phyloP scores from a whole-genome alignment of 2,113 vertebrate species.

The Aldabrachelys gigantea region DNA sequence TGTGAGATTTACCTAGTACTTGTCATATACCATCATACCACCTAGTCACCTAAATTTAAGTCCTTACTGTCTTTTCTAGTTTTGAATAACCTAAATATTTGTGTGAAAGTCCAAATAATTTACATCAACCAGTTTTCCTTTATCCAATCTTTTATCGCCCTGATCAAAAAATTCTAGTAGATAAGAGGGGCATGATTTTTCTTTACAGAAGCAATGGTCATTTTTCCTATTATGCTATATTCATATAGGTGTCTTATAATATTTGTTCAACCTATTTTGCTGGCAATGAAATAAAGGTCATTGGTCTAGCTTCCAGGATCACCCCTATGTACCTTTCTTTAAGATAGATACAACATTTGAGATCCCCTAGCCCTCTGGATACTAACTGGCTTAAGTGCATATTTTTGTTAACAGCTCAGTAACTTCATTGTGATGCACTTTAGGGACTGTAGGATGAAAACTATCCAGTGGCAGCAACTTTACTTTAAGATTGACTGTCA shows the following conservation, averaged over 20 bases:
- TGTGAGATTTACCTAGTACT: not conserved
- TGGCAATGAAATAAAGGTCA: not conserved
- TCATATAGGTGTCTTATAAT: not conserved
- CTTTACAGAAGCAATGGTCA: not conserved
- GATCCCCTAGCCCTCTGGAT: not conserved
- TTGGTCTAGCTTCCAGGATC: not conserved
- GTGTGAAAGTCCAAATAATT: not conserved
- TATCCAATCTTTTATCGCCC: not conserved
- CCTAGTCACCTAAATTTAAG: not conserved
- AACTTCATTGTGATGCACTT: not conserved
- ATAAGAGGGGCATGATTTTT: not conserved
- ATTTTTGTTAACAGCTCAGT: not conserved
- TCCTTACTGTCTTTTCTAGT: not conserved
- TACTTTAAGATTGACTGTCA: constrained; percentile 33
- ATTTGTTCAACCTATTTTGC: not conserved
- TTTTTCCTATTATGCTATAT: not conserved
- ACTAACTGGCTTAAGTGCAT: not conserved
- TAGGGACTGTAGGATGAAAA: not conserved
- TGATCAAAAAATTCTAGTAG: not conserved
- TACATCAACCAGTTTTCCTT: not conserved
- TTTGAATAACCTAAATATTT: not conserved
- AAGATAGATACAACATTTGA: not conserved
- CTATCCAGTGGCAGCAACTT: not conserved
- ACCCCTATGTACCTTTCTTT: not conserved
- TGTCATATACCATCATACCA: not conserved